Conservation (phyloP, 2,113 vertebrate species). For the Prietella phreatophila region DNA sequence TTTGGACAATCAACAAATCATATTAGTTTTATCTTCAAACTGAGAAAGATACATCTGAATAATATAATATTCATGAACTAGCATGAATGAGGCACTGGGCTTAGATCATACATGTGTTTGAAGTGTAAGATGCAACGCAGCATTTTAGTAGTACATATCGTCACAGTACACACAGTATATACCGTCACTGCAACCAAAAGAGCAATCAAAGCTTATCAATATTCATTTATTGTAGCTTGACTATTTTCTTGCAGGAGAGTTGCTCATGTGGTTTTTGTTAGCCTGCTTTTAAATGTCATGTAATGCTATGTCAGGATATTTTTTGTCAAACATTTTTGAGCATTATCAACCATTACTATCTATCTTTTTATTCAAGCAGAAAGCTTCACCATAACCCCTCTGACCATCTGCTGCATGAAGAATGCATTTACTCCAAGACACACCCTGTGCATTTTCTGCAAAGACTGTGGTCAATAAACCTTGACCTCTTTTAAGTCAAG, state of each 20-base stretch:
- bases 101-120: too few relatives aligned
- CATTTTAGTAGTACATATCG: not conserved
- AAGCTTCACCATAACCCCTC: not conserved
- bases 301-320: not conserved
- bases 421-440: conserved; percentile 23
- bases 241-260: not conserved
- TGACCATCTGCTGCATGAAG: conserved; percentile 19
- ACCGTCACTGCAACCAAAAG: not conserved
- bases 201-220: not conserved
- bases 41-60: not conserved
- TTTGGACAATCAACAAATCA: not conserved
- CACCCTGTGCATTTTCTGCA: not conserved
- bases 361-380: not conserved
- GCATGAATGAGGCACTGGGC: not conserved
- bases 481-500: conserved; percentile 21
- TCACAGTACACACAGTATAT: not conserved
- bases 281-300: not conserved
- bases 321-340: not conserved
- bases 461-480: conserved; percentile 10
- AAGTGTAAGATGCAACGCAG: not conserved
- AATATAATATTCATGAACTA: not conserved
- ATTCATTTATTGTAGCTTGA: not conserved
- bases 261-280: not conserved
- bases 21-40: not conserved
- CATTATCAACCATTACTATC: not conserved